phyloP scores from a whole-genome alignment of 2,888 invertebrate genomes.

The Mayetiola destructor region DNA sequence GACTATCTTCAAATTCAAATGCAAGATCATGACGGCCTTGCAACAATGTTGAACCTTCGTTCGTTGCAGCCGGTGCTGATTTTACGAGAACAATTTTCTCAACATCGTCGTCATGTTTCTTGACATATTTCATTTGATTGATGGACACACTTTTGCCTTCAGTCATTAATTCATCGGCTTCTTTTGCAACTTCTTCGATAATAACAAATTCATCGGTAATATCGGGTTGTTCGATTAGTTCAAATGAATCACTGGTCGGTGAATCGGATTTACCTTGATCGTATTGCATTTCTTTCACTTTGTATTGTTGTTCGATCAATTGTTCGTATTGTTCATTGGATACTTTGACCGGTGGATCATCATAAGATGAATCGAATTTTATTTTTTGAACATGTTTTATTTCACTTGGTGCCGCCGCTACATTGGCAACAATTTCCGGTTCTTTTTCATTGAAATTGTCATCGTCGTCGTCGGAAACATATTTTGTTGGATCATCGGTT shows the following conservation, averaged over 20 bases:
- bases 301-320: constrained; percentile 34
- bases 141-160: constrained; percentile 72
- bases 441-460: constrained; percentile 33
- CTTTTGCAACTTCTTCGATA: constrained; percentile 75
- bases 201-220: constrained; percentile 78
- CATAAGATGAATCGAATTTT: too few relatives aligned
- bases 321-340: constrained; percentile 34
- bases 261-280: constrained; percentile 53
- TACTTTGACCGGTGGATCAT: constrained; percentile 23
- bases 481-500: constrained; percentile 31
- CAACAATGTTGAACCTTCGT: constrained; percentile 43
- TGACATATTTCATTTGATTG: constrained; percentile 38
- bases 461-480: constrained; percentile 20
- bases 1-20: constrained; percentile 57
- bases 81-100: constrained; percentile 50
- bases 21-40: constrained; percentile 45
- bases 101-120: constrained; percentile 53
- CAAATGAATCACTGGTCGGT: constrained; percentile 71
- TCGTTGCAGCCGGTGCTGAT: constrained; percentile 49
- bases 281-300: constrained; percentile 45
- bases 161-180: constrained; percentile 66
- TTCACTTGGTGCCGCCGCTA: constrained; percentile 31
- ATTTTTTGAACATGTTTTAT: constrained; percentile 30
- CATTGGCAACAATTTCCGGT: constrained; percentile 35
- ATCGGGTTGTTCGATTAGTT: constrained; percentile 74